These are phyloP conservation scores for Chaitophorus viminalis DNA, from an alignment of 2,888 invertebrate genomes.

Conservation along the genomic window DNA sequence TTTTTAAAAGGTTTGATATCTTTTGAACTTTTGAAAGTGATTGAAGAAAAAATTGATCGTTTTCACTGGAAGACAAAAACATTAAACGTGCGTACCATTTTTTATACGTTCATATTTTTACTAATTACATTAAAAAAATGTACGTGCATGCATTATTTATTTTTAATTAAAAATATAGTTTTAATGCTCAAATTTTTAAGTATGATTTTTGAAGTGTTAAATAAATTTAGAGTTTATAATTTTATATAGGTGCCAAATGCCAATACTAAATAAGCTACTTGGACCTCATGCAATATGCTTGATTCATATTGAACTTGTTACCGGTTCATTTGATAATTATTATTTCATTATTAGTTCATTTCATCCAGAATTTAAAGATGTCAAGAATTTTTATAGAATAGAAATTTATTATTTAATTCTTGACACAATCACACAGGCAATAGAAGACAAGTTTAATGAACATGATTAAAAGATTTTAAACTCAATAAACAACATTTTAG, in stretches of 20 bases:
- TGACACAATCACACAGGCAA: no score
- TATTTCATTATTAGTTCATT: no score
- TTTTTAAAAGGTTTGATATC: slow-evolving; percentile 45
- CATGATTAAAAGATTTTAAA: no score
- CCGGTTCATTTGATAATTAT: background rate
- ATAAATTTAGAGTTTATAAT: background rate
- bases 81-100: slow-evolving; percentile 9
- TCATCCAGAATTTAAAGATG: no score
- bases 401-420: no score
- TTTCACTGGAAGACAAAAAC: slow-evolving; percentile 41
- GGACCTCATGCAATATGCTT: background rate
- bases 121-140: background rate
- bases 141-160: no score
- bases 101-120: background rate
- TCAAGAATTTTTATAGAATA: no score
- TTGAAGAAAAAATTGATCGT: slow-evolving; percentile 40
- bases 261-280: background rate
- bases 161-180: background rate
- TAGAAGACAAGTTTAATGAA: no score
- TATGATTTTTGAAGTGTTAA: background rate
- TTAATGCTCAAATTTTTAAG: background rate
- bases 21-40: slow-evolving; percentile 33
- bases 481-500: no score
- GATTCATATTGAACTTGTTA: background rate
- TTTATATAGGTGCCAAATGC: no score